Percentiles rank a stretch among this genome's conserved stretches.
Conservation (phyloP, 2,888 invertebrate species). For the Meandrusa payeni region DNA sequence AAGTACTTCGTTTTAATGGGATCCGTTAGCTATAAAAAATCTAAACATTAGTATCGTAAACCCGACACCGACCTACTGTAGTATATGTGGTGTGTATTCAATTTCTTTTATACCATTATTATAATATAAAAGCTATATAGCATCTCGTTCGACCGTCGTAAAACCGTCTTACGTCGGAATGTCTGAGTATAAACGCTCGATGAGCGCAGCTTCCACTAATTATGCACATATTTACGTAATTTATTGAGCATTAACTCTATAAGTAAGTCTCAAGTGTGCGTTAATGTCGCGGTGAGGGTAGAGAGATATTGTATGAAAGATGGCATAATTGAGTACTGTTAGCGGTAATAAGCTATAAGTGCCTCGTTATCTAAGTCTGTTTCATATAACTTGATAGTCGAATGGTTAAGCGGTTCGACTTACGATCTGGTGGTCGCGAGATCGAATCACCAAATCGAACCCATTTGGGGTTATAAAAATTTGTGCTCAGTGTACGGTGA, state of each 20-base stretch:
- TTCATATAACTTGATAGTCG: no score
- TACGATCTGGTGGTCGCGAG: no score
- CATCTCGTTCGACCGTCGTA: neutral
- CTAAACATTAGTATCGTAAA: no score
- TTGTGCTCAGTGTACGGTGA: no score
- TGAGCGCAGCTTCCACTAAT: conserved; percentile 5
- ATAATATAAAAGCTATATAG: conserved; percentile 1
- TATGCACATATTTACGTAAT: conserved; percentile 22
- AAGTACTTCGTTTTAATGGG: no score
- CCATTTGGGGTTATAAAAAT: no score
- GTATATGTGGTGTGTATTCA: no score
- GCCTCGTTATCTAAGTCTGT: conserved; percentile 11
- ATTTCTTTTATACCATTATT: neutral
- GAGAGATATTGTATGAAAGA: conserved; percentile 6
- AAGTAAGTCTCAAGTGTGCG: conserved; percentile 11
- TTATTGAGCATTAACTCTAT: conserved; percentile 10
- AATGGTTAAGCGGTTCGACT: no score
- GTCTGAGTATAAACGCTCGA: neutral
- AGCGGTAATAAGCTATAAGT: conserved; percentile 14
- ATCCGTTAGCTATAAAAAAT: no score
- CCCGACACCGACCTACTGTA: no score
- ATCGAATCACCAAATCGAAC: no score
- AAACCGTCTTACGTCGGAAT: conserved; percentile 5
- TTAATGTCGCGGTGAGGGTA: conserved; percentile 9
- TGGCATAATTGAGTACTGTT: conserved; percentile 12